Conservation (phyloP, 2,797 vertebrate genomes). For the Trichosurus vulpecula region DNA sequence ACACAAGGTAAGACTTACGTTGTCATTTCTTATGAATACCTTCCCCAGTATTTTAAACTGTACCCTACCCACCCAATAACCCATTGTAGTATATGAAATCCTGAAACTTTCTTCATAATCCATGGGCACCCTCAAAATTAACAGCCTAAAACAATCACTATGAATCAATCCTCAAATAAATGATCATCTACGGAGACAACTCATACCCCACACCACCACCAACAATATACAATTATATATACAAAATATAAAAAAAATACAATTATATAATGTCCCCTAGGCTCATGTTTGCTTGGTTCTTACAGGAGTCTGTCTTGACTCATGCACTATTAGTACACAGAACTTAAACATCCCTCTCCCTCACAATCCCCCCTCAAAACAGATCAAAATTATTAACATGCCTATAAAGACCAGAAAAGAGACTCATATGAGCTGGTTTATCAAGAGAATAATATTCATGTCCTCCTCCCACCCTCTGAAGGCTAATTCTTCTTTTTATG, state of each 20-base stretch:
- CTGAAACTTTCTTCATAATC: neutral
- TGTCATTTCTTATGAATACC: neutral
- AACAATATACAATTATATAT: neutral
- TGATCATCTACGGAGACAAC: neutral
- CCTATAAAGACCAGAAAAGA: neutral
- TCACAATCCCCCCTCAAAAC: too few relatives aligned
- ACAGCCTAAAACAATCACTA: neutral
- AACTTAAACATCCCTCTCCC: neutral
- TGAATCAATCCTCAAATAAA: neutral
- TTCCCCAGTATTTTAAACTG: neutral
- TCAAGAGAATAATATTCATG: neutral
- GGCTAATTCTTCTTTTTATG: neutral
- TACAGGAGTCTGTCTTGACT: neutral
- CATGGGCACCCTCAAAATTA: neutral
- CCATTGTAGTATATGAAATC: neutral
- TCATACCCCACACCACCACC: neutral
- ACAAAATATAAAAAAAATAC: too few relatives aligned
- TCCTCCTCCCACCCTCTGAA: neutral
- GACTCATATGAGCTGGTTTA: neutral
- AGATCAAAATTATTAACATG: too few relatives aligned
- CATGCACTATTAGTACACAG: neutral
- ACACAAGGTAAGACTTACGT: neutral
- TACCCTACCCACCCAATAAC: neutral
- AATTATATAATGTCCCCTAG: neutral
- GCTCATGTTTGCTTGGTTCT: neutral